Conservation (phyloP, 2,888 invertebrate genomes). For the Phrixothrix hirtus region DNA sequence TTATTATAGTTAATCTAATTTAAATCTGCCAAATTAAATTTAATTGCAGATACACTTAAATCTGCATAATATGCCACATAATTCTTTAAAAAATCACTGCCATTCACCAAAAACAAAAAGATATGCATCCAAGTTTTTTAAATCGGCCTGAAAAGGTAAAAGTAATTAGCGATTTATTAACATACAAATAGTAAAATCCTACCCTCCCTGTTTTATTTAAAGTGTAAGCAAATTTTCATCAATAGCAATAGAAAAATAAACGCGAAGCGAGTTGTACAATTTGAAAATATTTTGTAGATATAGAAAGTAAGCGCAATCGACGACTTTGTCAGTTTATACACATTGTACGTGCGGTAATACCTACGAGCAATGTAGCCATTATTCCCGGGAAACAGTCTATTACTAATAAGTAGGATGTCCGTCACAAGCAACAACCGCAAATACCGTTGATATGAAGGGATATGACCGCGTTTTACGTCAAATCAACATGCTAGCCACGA, state of each 20-base stretch:
- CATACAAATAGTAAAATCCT: no score
- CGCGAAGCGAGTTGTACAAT: no score
- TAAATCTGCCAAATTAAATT: background rate
- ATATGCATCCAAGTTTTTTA: no score
- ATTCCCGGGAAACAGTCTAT: conserved; percentile 44
- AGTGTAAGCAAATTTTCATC: no score
- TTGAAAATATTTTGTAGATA: no score
- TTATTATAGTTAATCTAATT: background rate
- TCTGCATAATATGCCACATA: background rate
- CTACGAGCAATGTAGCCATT: conserved; percentile 37
- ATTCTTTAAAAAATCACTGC: no score
- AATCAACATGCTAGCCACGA: conserved; percentile 28
- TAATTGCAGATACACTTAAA: background rate
- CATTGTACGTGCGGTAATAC: conserved; percentile 32
- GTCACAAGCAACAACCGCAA: conserved; percentile 36
- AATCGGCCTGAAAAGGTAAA: no score
- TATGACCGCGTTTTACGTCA: conserved; percentile 33
- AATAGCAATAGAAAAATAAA: no score
- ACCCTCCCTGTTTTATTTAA: no score
- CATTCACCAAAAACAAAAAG: no score
- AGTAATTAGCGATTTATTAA: no score
- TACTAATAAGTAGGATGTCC: conserved; percentile 44
- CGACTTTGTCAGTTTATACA: conserved; percentile 3
- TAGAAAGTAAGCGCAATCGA: background rate
- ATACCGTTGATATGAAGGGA: conserved; percentile 37